These are phyloP conservation scores for Eulemur albifrons DNA, from an alignment of 2,797 vertebrate species.

Conservation along the genomic window DNA sequence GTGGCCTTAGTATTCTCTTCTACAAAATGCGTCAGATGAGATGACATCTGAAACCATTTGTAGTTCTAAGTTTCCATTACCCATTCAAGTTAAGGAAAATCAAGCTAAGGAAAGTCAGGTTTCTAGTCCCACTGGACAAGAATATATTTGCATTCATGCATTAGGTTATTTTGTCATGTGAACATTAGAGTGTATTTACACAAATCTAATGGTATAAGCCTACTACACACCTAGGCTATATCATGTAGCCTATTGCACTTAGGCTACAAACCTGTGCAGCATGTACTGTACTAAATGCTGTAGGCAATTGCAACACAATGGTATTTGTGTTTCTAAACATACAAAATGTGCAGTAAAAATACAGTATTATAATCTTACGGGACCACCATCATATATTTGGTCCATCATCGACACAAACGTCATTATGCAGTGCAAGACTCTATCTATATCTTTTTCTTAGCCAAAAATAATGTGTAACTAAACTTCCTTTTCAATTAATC, in stretches of 20 bases:
- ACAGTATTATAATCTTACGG: neutral
- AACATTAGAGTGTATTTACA: neutral
- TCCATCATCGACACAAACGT: neutral
- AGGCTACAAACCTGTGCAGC: neutral
- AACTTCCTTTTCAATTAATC: conserved; percentile 25
- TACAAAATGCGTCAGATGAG: neutral
- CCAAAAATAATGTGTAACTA: neutral
- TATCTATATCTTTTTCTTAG: neutral
- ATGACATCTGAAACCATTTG: neutral
- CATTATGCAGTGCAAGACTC: neutral
- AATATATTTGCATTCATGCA: neutral
- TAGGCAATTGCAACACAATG: neutral
- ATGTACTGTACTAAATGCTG: neutral
- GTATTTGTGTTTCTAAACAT: neutral
- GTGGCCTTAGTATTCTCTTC: neutral
- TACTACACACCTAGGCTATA: neutral
- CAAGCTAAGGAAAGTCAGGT: neutral
- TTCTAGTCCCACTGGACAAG: neutral
- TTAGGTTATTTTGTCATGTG: neutral
- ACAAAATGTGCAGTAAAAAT: neutral
- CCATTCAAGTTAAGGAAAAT: neutral
- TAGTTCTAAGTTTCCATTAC: neutral
- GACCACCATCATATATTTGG: neutral
- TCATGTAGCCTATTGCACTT: neutral
- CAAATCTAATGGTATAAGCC: neutral